Conservation (phyloP, 2,113 vertebrate species). For the Camarhynchus parvulus region DNA sequence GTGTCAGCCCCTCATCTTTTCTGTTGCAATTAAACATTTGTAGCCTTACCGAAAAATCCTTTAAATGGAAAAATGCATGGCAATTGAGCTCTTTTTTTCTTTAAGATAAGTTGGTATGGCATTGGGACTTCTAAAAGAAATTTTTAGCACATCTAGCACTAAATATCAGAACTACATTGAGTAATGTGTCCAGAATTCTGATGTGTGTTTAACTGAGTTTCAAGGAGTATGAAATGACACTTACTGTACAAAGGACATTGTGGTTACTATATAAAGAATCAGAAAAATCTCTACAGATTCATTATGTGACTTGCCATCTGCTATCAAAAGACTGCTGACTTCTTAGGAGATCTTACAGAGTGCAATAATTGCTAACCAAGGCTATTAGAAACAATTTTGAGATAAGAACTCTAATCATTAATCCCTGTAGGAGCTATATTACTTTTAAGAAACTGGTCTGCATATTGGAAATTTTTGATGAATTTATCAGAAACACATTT, state of each 20-base stretch:
- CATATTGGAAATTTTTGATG: slow-evolving; percentile 69
- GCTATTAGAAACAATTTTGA: slow-evolving; percentile 79
- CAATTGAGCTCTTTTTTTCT: background rate
- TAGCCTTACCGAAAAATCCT: slow-evolving; percentile 14
- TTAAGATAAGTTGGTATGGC: slow-evolving; percentile 2
- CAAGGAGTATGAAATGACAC: slow-evolving; percentile 75
- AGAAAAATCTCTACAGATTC: slow-evolving; percentile 61
- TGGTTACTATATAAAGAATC: slow-evolving; percentile 45
- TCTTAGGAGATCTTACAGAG: slow-evolving; percentile 52
- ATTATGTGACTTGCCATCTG: slow-evolving; percentile 75
- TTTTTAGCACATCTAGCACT: slow-evolving; percentile 81
- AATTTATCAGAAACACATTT: slow-evolving; percentile 69
- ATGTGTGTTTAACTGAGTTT: slow-evolving; percentile 75
- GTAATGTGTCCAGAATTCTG: slow-evolving; percentile 68
- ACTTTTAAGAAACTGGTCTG: slow-evolving; percentile 68
- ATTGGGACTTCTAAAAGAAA: slow-evolving; percentile 80
- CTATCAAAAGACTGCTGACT: slow-evolving; percentile 80
- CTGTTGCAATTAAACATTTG: background rate
- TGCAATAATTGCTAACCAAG: slow-evolving; percentile 56
- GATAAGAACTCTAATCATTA: slow-evolving; percentile 76
- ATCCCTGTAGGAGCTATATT: slow-evolving; percentile 74
- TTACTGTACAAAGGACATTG: slow-evolving; percentile 74
- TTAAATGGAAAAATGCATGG: slow-evolving; percentile 43
- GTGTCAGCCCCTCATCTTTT: background rate
- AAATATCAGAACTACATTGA: slow-evolving; percentile 78